Evolutionary conservation across 2,113 vertebrate genomes (phyloP).

Genomic region (Megaptera novaeangliae): DNA sequence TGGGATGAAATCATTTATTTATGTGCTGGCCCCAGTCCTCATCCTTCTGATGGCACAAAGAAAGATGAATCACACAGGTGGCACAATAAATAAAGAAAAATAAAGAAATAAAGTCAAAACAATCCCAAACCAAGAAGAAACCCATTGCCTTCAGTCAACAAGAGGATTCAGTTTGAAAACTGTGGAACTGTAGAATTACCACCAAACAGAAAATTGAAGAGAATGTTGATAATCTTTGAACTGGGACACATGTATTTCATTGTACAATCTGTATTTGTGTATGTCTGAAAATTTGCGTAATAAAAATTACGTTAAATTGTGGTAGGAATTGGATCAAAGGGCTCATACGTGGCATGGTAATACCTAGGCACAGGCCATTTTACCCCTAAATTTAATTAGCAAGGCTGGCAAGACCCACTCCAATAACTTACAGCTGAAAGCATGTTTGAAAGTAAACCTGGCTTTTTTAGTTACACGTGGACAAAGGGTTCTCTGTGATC

Average conservation of each 20-base stretch:
- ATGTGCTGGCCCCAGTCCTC: not conserved
- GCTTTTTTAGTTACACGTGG: not conserved
- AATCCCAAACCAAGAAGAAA: not conserved
- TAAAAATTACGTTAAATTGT: slow-evolving; percentile 4
- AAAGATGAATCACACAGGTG: not conserved
- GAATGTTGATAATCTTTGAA: not conserved
- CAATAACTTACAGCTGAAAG: not conserved
- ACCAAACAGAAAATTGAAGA: not conserved
- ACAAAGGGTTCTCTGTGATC: not conserved
- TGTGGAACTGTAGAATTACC: not conserved
- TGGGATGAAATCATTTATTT: not conserved
- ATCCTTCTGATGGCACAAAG: not conserved
- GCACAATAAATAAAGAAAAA: not conserved
- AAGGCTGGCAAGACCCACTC: not conserved
- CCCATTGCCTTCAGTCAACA: not conserved
- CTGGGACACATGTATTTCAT: not conserved
- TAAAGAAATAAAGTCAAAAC: not conserved
- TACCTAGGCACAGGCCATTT: not conserved
- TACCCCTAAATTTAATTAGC: not conserved
- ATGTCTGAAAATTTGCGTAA: not conserved
- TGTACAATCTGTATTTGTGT: not conserved
- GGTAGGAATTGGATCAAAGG: not conserved
- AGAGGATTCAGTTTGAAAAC: not conserved
- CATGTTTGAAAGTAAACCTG: not conserved
- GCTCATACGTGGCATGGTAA: not conserved